Evolutionary conservation across 2,888 invertebrate species (phyloP).

Genomic region (Sphaeridia pumilis): DNA sequence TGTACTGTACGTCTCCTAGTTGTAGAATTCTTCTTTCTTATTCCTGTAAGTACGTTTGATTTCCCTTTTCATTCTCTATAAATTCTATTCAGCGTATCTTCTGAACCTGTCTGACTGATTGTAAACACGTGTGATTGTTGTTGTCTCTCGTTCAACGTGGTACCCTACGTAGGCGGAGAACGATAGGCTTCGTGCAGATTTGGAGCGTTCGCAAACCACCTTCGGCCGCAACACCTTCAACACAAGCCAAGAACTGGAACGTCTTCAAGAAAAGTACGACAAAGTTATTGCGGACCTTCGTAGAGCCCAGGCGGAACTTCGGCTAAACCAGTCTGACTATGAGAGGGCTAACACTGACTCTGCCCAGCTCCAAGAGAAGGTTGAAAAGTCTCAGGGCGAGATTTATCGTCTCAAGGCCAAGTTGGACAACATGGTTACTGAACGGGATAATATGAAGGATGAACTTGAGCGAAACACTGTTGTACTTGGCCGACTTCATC

Average conservation of each 20-base stretch:
- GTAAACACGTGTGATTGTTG: not conserved
- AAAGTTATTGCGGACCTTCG: constrained; percentile 72
- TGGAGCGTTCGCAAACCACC: constrained; percentile 70
- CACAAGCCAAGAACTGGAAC: constrained; percentile 58
- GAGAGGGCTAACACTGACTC: constrained; percentile 75
- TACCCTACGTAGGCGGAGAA: constrained; percentile 38
- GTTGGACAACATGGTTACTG: constrained; percentile 86
- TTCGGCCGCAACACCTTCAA: constrained; percentile 70
- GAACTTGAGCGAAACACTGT: constrained; percentile 80
- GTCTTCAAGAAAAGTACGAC: constrained; percentile 57
- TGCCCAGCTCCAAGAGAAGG: constrained; percentile 74
- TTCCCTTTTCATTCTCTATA: not conserved
- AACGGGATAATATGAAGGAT: constrained; percentile 82
- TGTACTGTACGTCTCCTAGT: not conserved
- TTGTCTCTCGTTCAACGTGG: not conserved
- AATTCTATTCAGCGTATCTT: not conserved
- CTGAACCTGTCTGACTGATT: not conserved
- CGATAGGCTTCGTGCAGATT: constrained; percentile 58
- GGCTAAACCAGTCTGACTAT: constrained; percentile 54
- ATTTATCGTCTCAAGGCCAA: constrained; percentile 87
- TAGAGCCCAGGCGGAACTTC: constrained; percentile 74
- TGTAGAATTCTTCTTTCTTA: not conserved
- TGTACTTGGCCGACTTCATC: constrained; percentile 68
- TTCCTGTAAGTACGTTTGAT: not conserved
- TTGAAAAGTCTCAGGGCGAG: constrained; percentile 89